Base-by-base conservation (phyloP, 2,797 vertebrate genomes). In the Anguilla megastoma region DNA sequence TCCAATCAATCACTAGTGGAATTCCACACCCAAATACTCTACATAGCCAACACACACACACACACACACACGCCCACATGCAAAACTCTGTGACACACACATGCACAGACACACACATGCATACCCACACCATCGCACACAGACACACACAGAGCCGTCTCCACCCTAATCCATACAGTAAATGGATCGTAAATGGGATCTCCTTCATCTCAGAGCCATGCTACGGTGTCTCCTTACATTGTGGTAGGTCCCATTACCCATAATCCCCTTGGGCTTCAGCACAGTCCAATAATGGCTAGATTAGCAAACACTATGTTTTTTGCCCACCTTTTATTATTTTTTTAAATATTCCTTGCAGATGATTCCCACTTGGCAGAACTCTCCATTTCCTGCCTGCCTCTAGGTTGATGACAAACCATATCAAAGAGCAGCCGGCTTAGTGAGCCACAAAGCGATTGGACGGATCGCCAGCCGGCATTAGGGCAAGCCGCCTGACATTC, bases 331-430 rank as follows among this genome's bases (percentile, higher is more conserved):
- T 21, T 36, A 41, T 79, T 76, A n/a, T 27, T 60, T 80, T 83
- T 83, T 50, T 7, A 66, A 8, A 27, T 50, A 45, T 76, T 48
- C 58, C 76, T 87, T 5, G 4, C 18, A 84, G 83, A 84, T 84
- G 50, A n/a, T 24, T 87, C 80, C 48, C 92, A 94, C 90, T 93
- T 93, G 91, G 90, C 91, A 74, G 45, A 69, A 16, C 30, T 41
- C 58, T 41, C 18, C 14, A 12, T 50, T 71, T 87, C 82, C 60
- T 21, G 45, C 60, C 48, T 69, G 80, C 83, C 41, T 66, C 87
- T 21, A 18, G 82, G n/a, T 71, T 12, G 48, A 69, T 3, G 45
- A 84, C 69, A 33, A 63, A 69, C 71, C 18, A 85, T 76, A 84
- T 85, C 82, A 58, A 80, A 76, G 48, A 69, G 63, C 60, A 36